These are phyloP conservation scores for Falco berigora DNA, from an alignment of 2,797 vertebrate genomes.

Conservation along the genomic window DNA sequence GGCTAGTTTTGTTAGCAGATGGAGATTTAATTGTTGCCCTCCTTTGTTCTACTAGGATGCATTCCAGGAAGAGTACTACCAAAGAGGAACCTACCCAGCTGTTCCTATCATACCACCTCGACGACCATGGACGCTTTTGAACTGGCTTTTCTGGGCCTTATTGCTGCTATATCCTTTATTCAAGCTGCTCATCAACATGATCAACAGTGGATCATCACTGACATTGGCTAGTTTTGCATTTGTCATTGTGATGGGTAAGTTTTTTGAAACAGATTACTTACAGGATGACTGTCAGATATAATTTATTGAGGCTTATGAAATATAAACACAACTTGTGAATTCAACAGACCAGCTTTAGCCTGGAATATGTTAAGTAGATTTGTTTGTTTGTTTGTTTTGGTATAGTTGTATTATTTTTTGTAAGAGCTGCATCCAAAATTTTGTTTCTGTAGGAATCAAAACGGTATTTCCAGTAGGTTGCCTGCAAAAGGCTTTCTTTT, in stretches of 20 bases:
- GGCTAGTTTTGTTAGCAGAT: not conserved
- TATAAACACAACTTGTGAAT: not conserved
- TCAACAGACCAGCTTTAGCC: not conserved
- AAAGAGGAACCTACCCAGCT: constrained; percentile 82
- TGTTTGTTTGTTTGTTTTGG: not conserved
- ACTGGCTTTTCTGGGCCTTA: constrained; percentile 89
- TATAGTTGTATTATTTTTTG: not conserved
- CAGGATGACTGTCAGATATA: not conserved
- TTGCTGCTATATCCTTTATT: constrained; percentile 86
- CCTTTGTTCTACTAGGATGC: constrained; percentile 77
- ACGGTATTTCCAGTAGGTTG: not conserved
- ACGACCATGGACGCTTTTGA: constrained; percentile 84
- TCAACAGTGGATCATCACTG: constrained; percentile 82
- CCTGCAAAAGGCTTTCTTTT: not conserved
- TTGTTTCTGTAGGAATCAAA: not conserved
- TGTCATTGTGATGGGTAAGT: constrained; percentile 85
- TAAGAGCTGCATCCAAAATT: not conserved
- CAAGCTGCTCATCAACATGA: constrained; percentile 77
- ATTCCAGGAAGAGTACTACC: constrained; percentile 86
- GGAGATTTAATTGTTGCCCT: not conserved
- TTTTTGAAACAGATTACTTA: not conserved
- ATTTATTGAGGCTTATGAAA: not conserved
- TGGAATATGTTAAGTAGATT: not conserved
- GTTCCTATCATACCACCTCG: constrained; percentile 68
- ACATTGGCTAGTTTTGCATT: constrained; percentile 77